phyloP scores from a whole-genome alignment of 30 jellyfish, hydroid and myxozoan species.

The Aurelia sp. region DNA sequence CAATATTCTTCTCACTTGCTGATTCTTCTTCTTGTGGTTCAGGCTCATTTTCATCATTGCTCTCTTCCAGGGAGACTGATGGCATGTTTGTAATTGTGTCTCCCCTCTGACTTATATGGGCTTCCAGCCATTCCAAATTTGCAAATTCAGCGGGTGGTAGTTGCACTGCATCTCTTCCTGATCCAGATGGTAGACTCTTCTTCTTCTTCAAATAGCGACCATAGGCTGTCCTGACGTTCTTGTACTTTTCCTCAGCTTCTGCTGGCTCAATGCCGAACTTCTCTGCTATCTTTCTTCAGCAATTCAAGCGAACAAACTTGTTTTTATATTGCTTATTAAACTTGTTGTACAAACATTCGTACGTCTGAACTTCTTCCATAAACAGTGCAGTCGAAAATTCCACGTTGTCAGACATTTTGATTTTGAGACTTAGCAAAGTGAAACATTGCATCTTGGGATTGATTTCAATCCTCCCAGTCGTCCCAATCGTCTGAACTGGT shows the following conservation, averaged over 20 bases:
- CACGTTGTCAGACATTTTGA: no score
- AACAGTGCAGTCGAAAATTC: no score
- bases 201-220: conserved; percentile 43
- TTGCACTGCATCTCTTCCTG: conserved; percentile 46
- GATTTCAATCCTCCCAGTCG: no score
- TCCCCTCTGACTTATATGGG: conserved; percentile 53
- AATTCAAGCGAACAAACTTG: no score
- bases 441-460: no score
- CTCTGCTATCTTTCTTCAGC: no score
- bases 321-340: not conserved
- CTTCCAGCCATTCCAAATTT: conserved; percentile 42
- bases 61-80: not conserved
- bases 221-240: conserved; percentile 41
- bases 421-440: no score
- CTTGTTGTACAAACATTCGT: no score
- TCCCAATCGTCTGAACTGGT: no score
- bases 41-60: not conserved
- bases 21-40: conserved; percentile 14
- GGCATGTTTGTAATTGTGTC: no score
- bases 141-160: conserved; percentile 21
- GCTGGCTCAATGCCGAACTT: conserved; percentile 6
- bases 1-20: no score
- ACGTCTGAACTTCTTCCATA: no score
- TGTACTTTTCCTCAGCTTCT: conserved; percentile 37
- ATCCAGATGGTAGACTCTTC: conserved; percentile 55